Conservation (phyloP, 2,888 invertebrate genomes). For the Meta bourneti region DNA sequence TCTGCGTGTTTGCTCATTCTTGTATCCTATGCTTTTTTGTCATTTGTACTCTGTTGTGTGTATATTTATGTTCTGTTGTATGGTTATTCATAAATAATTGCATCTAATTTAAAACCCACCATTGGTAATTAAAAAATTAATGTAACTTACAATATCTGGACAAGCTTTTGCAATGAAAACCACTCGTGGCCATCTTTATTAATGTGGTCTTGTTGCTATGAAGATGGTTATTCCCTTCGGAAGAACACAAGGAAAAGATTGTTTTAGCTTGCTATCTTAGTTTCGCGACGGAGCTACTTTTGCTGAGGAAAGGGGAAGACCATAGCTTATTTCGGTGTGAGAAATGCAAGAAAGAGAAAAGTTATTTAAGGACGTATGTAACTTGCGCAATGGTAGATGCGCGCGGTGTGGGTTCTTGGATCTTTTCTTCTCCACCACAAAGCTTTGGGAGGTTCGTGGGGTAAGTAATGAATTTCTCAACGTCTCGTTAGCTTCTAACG, state of each 20-base stretch:
- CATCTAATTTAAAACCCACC: too few relatives aligned
- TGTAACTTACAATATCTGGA: too few relatives aligned
- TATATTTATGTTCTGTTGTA: too few relatives aligned
- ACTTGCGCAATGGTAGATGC: conserved; percentile 34
- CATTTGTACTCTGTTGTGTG: too few relatives aligned
- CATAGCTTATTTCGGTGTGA: conserved; percentile 27
- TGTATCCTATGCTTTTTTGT: too few relatives aligned
- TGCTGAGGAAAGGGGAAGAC: conserved; percentile 5
- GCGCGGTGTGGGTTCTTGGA: not conserved
- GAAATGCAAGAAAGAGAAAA: conserved; percentile 30
- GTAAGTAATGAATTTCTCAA: not conserved
- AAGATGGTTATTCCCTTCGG: not conserved
- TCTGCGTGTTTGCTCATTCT: too few relatives aligned
- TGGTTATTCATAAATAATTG: too few relatives aligned
- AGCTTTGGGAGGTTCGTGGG: conserved; percentile 13
- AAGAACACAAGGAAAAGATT: not conserved
- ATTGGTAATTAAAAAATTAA: too few relatives aligned
- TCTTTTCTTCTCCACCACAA: conserved; percentile 5
- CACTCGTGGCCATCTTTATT: too few relatives aligned
- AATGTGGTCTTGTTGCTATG: not conserved
- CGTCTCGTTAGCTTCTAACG: not conserved
- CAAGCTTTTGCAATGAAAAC: too few relatives aligned
- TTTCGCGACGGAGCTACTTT: not conserved
- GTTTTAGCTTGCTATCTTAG: not conserved
- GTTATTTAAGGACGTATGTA: conserved; percentile 57